A percentile compares a stretch with the other conserved stretches of the same genome.
Evolutionary conservation across 1,140 invertebrate genomes (phyloP).

Genomic region (Brachionus manjavacas): DNA sequence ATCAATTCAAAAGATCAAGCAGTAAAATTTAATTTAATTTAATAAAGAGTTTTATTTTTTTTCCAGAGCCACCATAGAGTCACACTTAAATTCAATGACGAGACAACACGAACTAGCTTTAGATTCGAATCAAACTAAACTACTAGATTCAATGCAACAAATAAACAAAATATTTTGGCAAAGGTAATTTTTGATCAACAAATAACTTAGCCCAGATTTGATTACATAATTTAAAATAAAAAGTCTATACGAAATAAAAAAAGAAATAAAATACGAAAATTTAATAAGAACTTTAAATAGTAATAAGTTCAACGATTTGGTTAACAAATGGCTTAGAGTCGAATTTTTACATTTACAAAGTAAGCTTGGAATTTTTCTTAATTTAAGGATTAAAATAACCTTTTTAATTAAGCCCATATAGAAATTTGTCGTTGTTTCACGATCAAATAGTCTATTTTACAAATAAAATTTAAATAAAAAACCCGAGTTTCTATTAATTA

Average conservation of each 20-base stretch:
- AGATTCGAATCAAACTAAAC: not conserved
- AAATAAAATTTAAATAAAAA: not conserved
- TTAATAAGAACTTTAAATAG: not conserved
- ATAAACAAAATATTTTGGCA: conserved; percentile 35
- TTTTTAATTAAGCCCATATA: conserved; percentile 10
- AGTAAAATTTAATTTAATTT: not conserved
- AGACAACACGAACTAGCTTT: conserved; percentile 20
- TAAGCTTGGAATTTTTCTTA: not conserved
- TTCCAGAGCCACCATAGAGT: not conserved
- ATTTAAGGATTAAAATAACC: not conserved
- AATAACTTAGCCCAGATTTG: not conserved
- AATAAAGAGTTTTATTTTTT: not conserved
- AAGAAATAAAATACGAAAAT: not conserved
- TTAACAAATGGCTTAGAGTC: not conserved
- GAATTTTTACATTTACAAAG: conserved; percentile 34
- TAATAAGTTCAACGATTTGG: not conserved
- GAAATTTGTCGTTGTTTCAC: conserved; percentile 18
- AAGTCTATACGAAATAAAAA: not conserved
- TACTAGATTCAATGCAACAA: not conserved
- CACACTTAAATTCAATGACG: conserved; percentile 21
- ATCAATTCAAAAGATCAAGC: too few species aligned
- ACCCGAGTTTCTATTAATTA: not conserved
- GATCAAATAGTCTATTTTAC: not conserved
- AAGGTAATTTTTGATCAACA: not conserved
- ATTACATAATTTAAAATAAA: not conserved